Conservation (phyloP, 1,140 invertebrate species). For the Lethocerus indicus region DNA sequence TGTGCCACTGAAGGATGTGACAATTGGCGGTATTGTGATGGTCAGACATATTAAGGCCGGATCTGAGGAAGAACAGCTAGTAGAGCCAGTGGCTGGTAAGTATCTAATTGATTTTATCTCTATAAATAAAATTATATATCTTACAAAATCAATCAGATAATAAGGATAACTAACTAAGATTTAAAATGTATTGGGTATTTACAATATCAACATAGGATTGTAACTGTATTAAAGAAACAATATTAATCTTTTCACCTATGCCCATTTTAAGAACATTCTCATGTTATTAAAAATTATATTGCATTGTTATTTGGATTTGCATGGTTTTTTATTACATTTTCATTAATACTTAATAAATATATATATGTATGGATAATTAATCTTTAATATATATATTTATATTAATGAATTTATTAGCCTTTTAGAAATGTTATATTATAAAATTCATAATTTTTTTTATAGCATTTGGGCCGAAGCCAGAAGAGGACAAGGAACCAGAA, state of each 20-base stretch:
- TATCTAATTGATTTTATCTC: background rate
- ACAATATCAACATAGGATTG: too few relatives aligned
- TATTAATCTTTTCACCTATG: too few relatives aligned
- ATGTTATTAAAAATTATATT: too few relatives aligned
- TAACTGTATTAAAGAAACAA: too few relatives aligned
- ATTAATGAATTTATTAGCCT: constrained; percentile 7
- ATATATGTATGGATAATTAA: background rate
- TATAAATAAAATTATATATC: background rate
- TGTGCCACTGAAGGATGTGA: constrained; percentile 74
- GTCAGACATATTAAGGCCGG: constrained; percentile 65
- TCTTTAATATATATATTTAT: background rate
- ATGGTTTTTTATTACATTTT: background rate
- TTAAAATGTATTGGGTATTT: background rate
- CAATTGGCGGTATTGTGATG: constrained; percentile 92
- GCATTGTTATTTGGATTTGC: background rate
- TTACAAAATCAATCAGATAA: background rate
- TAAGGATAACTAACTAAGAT: background rate
- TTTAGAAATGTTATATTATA: too few relatives aligned
- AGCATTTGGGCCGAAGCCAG: constrained; percentile 83
- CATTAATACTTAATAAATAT: background rate
- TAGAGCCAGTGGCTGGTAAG: constrained; percentile 73
- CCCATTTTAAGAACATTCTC: too few relatives aligned
- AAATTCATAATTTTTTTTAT: too few relatives aligned
- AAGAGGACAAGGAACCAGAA: constrained; percentile 91
- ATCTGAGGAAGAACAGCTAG: constrained; percentile 70